Base-by-base conservation (phyloP, 2,797 vertebrate species). In the Vultur gryphus region DNA sequence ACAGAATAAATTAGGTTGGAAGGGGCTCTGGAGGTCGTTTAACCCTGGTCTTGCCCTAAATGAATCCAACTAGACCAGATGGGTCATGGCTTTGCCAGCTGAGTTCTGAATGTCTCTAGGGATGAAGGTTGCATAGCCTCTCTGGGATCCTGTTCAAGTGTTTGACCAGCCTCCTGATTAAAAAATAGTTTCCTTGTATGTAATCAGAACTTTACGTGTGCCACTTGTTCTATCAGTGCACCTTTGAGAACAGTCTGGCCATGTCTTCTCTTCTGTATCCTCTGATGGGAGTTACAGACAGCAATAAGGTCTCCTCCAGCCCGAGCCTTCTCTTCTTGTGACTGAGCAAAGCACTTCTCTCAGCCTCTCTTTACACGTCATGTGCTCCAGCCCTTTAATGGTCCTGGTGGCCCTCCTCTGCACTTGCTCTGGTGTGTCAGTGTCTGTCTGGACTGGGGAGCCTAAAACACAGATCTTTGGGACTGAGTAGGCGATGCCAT, bases 351-450 rank as follows among this genome's bases (percentile, higher is more conserved):
- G 31, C 33, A 19, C 5, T 33, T 75, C 35, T 19, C 11, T 62
- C 52, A 31, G 79, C 33, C 28, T 55, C 13, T 31, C 49, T 9
- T 61, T 24, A 33, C 24, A 5, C 0, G 0, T 28, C 3, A 3
- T 1, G 0, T 52, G 28, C 52, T 78, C n/a, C 52, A 49, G 31
- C 28, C 64, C 52, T 58, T 13, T 12, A 25, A 2, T n/a, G 14
- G 13, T 19, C 48, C 26, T 35, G 29, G 16, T 72, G n/a, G 51
- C 35, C 33, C 69, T 51, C 16, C n/a, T 8, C 15, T 29, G 39
- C 6, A 4, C 43, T 55, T 62, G 17, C 43, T 51, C 2, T 16
- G 6, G 9, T 4, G 3, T 48, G 35, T 26, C 62, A 48, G 8
- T 2, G 1, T 28, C 64, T 73, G 57, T 52, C 61, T 65, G 5